Percentiles rank a stretch among this genome's conserved stretches.
phyloP scores from a whole-genome alignment of 2,113 vertebrate species.

The Equus przewalskii region DNA sequence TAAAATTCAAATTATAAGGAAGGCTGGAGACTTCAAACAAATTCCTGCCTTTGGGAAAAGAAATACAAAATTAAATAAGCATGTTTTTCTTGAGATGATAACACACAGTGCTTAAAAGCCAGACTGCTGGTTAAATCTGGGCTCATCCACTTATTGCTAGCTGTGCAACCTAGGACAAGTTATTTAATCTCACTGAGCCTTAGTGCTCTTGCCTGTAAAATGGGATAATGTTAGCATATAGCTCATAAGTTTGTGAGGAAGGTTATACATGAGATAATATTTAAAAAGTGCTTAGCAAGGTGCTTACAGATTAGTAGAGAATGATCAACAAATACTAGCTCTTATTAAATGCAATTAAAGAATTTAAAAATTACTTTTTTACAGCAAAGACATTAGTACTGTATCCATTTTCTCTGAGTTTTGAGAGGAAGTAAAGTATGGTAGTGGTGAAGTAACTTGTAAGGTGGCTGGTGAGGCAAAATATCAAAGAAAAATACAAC shows the following conservation, averaged over 20 bases:
- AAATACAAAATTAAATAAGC: slow-evolving; percentile 22
- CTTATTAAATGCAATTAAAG: neutral
- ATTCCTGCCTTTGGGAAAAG: neutral
- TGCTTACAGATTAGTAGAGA: neutral
- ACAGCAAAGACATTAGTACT: neutral
- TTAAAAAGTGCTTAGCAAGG: slow-evolving; percentile 13
- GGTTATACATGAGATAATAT: neutral
- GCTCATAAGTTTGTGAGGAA: neutral
- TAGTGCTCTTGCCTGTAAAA: slow-evolving; percentile 1
- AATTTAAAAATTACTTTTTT: slow-evolving; percentile 28
- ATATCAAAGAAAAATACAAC: neutral
- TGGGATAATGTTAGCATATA: neutral
- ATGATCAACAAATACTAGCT: neutral
- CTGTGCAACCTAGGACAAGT: neutral
- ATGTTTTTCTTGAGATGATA: neutral
- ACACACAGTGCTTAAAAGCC: neutral
- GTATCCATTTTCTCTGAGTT: neutral
- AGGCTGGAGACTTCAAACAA: slow-evolving; percentile 5
- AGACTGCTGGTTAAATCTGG: neutral
- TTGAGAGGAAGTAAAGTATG: neutral
- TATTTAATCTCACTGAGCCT: neutral
- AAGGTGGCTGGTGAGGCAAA: neutral
- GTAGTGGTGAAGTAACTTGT: neutral
- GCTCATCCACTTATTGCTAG: neutral
- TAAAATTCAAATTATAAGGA: slow-evolving; percentile 18